Base-by-base conservation (phyloP, 2,797 vertebrate species). In the Echeneis naucrates region DNA sequence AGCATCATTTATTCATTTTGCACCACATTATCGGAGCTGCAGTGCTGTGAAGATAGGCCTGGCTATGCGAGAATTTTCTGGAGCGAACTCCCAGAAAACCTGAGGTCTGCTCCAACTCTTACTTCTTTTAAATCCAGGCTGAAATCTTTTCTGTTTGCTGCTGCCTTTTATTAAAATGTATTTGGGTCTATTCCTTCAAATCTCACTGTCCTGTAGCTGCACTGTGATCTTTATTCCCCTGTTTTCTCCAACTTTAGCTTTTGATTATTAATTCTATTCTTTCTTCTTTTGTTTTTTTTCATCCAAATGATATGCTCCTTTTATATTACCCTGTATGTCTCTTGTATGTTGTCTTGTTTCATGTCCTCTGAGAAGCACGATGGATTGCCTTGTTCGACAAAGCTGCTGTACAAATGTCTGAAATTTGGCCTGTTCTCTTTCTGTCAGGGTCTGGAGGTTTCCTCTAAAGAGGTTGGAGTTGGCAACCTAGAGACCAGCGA, bases 401-500 rank as follows among this genome's bases (percentile, higher is more conserved):
- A 14, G 14, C 21, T n/a, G 2, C 21, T 44, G 5, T 37, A 8
- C 40, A 59, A 63, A 52, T 42, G 40, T 19, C 40, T 44, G 40
- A 19, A 56, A 26, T 19, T 55, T 33, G 3, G 10, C 38, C 62
- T 71, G 26, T 58, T 69, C 24, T 86, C 19, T 86, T 26, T 64
- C 62, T 79, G 26, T 56, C 75, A 95, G 95, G 95, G 95, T 88
- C 87, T 95, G 73, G 95, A 95, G 80, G 93, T 95, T 60, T 95
- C 94, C 45, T 94, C 94, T 42, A 95, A 95, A 80, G 94, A 95
- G 68, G 91, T 94, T 53, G 84, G 93, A 61, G 79, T 92, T 4
- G 93, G 88, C 67, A 95, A 95, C 75, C 82, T 95, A 16, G 94
- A 95, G 82, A 95, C 94, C 65, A 95, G 95, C 60, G 95, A 95